Base-by-base conservation (phyloP, 2,113 vertebrate species). In the Lucifuga dentata region DNA sequence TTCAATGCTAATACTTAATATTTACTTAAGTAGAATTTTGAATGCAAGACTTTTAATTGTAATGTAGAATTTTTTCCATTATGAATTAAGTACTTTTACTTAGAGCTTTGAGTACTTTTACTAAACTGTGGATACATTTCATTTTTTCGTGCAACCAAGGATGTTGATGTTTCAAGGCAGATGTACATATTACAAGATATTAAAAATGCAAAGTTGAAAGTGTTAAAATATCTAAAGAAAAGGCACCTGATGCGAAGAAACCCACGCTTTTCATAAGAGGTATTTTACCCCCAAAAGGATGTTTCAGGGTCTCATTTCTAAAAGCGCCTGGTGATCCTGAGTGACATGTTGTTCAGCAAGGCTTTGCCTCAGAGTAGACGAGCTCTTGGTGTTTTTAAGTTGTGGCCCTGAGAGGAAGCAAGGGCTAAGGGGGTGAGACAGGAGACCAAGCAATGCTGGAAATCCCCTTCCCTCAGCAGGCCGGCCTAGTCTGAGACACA, bases 381-480 rank as follows among this genome's bases (percentile, higher is more conserved):
- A 16, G 12, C 46, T 46, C 19, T 68, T 33, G 46, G 63, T 77
- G 73, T 76, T 80, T 86, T 80, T 32, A 65, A 70, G 48, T 21
- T 33, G 19, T 24, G 32, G 78, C 77, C 80, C 75, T 76, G 48
- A 55, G 59, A 90, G 73, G 80, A 85, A 86, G 80, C 57, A 8
- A 32, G 81, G 52, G 61, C 75, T 69, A 46, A 66, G 76, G 73
- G 76, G 86, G 80, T 67, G 80, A 86, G 83, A 83, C 38, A 36
- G 76, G 70, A 88, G 81, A 73, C 55, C 67, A 50, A 65, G 77
- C 73, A 10, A 49, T 1, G 63, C 51, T 91, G 89, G 89, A 90
- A 91, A 89, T 91, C 89, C 89, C 89, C 89, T 73, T 85, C 80
- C 68, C 81, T 85, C 73, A 58, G 66, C 41, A 48, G 71, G 71